phyloP scores from a whole-genome alignment of 1,140 invertebrate genomes.

The Thaumatotibia leucotreta region DNA sequence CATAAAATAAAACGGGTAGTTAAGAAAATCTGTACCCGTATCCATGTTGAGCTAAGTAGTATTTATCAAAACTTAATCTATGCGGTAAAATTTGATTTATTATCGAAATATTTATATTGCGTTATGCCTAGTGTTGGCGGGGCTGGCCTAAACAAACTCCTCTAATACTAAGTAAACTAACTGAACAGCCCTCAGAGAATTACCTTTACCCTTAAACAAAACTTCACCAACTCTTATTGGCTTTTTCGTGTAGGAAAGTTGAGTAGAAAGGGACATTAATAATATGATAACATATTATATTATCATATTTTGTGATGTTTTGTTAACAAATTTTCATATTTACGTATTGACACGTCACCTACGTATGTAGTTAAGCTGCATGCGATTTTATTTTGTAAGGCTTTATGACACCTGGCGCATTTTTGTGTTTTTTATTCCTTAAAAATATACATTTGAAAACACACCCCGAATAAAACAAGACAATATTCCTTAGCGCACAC shows the following conservation, averaged over 20 bases:
- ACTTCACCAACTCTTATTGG: conserved; percentile 44
- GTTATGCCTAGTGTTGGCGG: conserved; percentile 53
- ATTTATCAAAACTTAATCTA: conserved; percentile 16
- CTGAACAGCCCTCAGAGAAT: conserved; percentile 44
- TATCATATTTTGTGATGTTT: conserved; percentile 34
- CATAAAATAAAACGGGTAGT: no score
- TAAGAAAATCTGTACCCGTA: no score
- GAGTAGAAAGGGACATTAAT: conserved; percentile 31
- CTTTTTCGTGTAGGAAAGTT: conserved; percentile 40
- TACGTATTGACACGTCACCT: no score
- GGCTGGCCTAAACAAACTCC: conserved; percentile 53
- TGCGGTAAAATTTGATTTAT: conserved; percentile 36
- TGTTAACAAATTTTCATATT: background rate
- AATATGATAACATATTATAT: no score
- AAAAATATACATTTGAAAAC: no score
- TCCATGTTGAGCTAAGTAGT: no score
- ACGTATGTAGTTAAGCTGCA: no score
- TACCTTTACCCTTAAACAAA: conserved; percentile 45
- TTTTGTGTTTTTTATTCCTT: no score
- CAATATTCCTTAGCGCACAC: no score
- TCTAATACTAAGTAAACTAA: conserved; percentile 59
- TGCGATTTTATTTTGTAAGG: no score
- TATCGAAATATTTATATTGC: conserved; percentile 50
- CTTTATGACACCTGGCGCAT: no score
- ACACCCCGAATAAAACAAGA: no score